Evolutionary conservation across 2,797 vertebrate genomes (phyloP), one percentile per base, ranked within the genome.

Genomic region (Diplodus sargus): DNA sequence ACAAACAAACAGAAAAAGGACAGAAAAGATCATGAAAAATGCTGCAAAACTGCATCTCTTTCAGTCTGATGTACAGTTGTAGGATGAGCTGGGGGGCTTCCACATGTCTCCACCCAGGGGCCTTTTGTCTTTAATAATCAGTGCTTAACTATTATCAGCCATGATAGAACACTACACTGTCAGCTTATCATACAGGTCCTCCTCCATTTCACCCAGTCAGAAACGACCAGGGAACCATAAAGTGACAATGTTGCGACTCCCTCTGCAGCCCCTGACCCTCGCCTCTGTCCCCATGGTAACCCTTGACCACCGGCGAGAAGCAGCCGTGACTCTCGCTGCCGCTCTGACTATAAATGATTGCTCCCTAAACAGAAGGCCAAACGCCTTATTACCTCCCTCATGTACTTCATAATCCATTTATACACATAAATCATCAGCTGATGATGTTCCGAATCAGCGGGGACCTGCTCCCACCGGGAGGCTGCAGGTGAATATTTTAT

Each of bases 401-500:
- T 73, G 74, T 76, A 82, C 69, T 82, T 83, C 65, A 71, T 34
- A 53, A 87, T 82, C 85, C 56, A 86, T 90, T 88, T 84, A 81
- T 70, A 76, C 70, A 60, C 72, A 83, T 75, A 86, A 85, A 85
- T 90, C 83, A 76, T 81, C 79, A 77, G 59, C 58, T 65, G 82
- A 84, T 71, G 70, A 54, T 66, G 71, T 74, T 76, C 25, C 80
- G 72, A 83, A 78, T 83, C 81, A 74, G 22, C n/a, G 0, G 71
- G 70, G 85, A 83, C 58, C 73, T 62, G 56, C 61, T 54, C 7
- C 25, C 20, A 14, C 74, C 11, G 3, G 13, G 23, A 76, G 5
- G 28, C 64, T 12, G 51, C 1, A 2, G 70, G 20, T 87, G 82
- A 89, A 90, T 92, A 86, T 87, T 90, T 90, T 47, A 89, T 89